A percentile compares a stretch with the other conserved stretches of the same genome.
Evolutionary conservation across 2,113 vertebrate genomes (phyloP).

Genomic region (Hylia prasina): DNA sequence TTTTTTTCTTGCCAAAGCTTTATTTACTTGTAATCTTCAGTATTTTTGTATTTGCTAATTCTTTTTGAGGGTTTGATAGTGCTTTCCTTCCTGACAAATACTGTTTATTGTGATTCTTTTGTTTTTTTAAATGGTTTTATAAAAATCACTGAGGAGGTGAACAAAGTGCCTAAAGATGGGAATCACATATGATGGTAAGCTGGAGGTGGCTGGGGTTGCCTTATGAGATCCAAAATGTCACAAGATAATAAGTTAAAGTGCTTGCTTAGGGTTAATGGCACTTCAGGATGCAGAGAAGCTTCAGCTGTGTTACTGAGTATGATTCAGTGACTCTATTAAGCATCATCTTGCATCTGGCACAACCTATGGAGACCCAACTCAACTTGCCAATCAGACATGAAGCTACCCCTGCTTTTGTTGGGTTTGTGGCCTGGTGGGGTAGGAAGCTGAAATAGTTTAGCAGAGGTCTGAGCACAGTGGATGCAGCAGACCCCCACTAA

Average conservation of each 20-base stretch:
- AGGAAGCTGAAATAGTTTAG: not conserved
- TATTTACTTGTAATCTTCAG: not conserved
- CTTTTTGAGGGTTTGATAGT: not conserved
- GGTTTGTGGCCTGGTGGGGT: fast-evolving
- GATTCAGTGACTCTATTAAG: not conserved
- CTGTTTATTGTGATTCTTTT: not conserved
- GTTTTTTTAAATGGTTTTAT: not conserved
- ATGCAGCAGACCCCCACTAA: not conserved
- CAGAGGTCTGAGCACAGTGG: not conserved
- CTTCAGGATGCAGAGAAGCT: not conserved
- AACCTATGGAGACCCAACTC: not conserved
- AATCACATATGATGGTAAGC: not conserved
- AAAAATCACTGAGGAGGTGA: not conserved
- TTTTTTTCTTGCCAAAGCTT: not conserved
- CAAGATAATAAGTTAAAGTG: not conserved
- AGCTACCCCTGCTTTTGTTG: not conserved
- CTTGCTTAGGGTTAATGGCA: not conserved
- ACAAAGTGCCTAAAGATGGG: not conserved
- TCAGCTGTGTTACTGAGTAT: not conserved
- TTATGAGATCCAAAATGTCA: not conserved
- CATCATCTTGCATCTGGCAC: not conserved
- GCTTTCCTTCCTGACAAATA: not conserved
- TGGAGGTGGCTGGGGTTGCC: not conserved
- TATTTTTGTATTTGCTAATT: not conserved
- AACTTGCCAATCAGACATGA: not conserved